These are phyloP conservation scores for Melolontha melolontha DNA, from an alignment of 2,888 invertebrate species.

Conservation along the genomic window DNA sequence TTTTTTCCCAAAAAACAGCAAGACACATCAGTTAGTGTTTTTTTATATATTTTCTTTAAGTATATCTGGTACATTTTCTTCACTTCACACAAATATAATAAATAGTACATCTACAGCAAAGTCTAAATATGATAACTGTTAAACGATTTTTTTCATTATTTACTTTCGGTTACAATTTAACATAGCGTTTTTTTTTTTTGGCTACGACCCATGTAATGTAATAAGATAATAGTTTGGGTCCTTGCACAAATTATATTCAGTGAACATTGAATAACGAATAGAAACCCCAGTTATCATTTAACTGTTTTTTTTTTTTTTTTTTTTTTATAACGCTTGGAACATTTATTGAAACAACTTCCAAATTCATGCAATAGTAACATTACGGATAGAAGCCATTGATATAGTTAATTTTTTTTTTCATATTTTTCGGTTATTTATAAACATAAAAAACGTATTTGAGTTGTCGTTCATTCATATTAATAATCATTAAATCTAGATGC, in stretches of 20 bases:
- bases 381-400: conserved; percentile 23
- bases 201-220: not conserved
- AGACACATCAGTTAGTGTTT: conserved; percentile 19
- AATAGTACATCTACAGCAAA: conserved; percentile 61
- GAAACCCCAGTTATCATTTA: not conserved
- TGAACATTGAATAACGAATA: conserved; percentile 2
- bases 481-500: not conserved
- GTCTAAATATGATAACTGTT: conserved; percentile 59
- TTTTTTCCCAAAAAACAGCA: conserved; percentile 15
- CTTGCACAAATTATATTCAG: conserved; percentile 9
- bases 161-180: conserved; percentile 49
- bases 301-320: not conserved
- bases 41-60: conserved; percentile 7
- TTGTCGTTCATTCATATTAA: conserved; percentile 8
- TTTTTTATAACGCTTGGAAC: conserved; percentile 5
- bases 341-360: conserved; percentile 26
- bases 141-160: conserved; percentile 56
- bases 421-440: not conserved
- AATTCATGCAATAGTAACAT: conserved; percentile 35
- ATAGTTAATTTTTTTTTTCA: conserved; percentile 5
- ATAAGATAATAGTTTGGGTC: no score
- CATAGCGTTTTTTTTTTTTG: not conserved
- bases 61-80: conserved; percentile 39
- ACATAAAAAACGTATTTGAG: conserved; percentile 2
- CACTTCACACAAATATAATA: conserved; percentile 60